Conservation (phyloP, 2,113 vertebrate species). For the Perca fluviatilis region DNA sequence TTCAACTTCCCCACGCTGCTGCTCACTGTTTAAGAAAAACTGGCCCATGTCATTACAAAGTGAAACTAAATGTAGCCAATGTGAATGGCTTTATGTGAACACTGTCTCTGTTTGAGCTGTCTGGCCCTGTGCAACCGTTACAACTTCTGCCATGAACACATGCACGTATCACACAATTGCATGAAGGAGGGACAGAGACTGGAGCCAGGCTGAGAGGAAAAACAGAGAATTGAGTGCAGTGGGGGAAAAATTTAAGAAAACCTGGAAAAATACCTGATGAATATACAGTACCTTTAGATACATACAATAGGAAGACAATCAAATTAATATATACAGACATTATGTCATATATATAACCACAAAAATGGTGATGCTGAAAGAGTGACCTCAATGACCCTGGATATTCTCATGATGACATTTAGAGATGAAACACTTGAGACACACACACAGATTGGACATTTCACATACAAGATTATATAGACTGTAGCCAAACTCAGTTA, state of each 20-base stretch:
- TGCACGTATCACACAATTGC: constrained; percentile 14
- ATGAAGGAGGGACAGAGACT: constrained; percentile 23
- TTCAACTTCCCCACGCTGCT: background rate
- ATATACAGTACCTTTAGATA: background rate
- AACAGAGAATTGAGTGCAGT: background rate
- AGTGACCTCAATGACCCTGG: constrained; percentile 38
- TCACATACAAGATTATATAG: background rate
- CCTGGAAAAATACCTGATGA: background rate
- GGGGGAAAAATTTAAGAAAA: background rate
- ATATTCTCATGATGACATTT: constrained; percentile 7
- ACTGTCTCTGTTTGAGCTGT: constrained; percentile 25
- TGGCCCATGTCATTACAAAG: background rate
- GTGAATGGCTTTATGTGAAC: constrained; percentile 9
- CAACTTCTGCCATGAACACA: constrained; percentile 18
- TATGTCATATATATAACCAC: background rate
- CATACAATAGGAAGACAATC: background rate
- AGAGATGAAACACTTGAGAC: background rate
- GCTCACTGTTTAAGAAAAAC: constrained; percentile 18
- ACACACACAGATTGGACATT: background rate
- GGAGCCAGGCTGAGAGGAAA: constrained; percentile 7
- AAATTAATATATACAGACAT: background rate
- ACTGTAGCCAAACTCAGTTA: background rate
- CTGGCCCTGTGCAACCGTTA: constrained; percentile 30
- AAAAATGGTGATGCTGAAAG: background rate
- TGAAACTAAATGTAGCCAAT: constrained; percentile 7